Conservation (phyloP, 2,113 vertebrate species). For the Vulpes ferrilata region DNA sequence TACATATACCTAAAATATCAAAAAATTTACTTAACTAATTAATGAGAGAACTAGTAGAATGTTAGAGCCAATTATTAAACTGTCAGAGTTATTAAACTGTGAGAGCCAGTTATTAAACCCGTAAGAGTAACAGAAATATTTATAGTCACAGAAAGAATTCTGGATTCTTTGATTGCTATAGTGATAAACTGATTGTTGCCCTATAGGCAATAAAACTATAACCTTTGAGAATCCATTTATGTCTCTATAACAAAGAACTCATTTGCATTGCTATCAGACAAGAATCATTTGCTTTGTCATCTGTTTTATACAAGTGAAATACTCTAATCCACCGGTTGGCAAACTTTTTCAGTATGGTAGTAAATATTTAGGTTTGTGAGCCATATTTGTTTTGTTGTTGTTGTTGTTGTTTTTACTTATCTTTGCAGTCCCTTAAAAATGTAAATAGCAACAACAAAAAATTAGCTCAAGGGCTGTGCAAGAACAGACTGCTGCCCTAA, state of each 20-base stretch:
- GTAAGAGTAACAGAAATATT: not conserved
- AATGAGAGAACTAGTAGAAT: not conserved
- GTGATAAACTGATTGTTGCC: not conserved
- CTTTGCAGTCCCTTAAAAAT: not conserved
- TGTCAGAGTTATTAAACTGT: too few species aligned
- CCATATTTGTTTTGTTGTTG: not conserved
- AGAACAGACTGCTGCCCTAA: not conserved
- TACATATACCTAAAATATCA: not conserved
- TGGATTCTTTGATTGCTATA: not conserved
- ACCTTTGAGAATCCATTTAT: not conserved
- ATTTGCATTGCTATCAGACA: not conserved
- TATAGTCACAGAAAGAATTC: not conserved
- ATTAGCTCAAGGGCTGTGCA: not conserved
- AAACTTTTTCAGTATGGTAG: not conserved
- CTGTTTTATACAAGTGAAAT: not conserved
- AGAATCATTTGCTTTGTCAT: not conserved
- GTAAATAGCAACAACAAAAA: not conserved
- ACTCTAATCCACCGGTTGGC: not conserved
- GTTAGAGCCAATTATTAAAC: not conserved
- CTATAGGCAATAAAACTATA: not conserved
- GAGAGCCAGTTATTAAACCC: not conserved
- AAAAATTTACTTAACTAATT: not conserved
- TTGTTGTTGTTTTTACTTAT: not conserved
- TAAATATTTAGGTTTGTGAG: not conserved
- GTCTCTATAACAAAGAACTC: not conserved